Percentiles rank a stretch among this genome's conserved stretches.
phyloP scores from a whole-genome alignment of 2,888 invertebrate genomes.

The Parapristionchus giblindavisi region DNA sequence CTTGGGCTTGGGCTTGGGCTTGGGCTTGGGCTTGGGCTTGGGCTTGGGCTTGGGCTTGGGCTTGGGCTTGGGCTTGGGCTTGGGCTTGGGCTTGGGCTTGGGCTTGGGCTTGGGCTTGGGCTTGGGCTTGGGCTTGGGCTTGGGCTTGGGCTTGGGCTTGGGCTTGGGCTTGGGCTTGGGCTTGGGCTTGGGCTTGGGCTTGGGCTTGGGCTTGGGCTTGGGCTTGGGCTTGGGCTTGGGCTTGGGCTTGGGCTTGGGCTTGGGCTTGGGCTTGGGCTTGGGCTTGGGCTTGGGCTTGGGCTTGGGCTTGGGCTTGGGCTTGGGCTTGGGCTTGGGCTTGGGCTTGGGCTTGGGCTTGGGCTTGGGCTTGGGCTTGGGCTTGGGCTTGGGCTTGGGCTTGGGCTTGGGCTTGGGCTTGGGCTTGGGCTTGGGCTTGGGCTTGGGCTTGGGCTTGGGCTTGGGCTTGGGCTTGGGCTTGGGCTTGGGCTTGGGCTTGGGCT shows the following conservation, averaged over 20 bases:
- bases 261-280: slow-evolving; percentile 40
- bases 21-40: slow-evolving; percentile 38
- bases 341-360: slow-evolving; percentile 39
- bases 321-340: slow-evolving; percentile 42
- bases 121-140: slow-evolving; percentile 38
- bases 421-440: slow-evolving; percentile 32
- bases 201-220: slow-evolving; percentile 2
- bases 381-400: slow-evolving; percentile 38
- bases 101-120: slow-evolving; percentile 36
- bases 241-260: slow-evolving; percentile 38
- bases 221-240: slow-evolving; percentile 29
- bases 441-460: slow-evolving; percentile 38
- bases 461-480: slow-evolving; percentile 38
- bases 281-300: slow-evolving; percentile 43
- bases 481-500: slow-evolving; percentile 39
- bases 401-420: slow-evolving; percentile 37
- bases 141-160: slow-evolving; percentile 41
- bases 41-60: slow-evolving; percentile 39
- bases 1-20: slow-evolving; percentile 39
- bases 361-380: slow-evolving; percentile 38
- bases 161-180: slow-evolving; percentile 39
- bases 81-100: slow-evolving; percentile 39
- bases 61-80: slow-evolving; percentile 39
- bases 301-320: slow-evolving; percentile 43
- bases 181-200: slow-evolving; percentile 36